Base-by-base conservation (phyloP, 2,888 invertebrate genomes). In the Petrolisthes manimaculis region DNA sequence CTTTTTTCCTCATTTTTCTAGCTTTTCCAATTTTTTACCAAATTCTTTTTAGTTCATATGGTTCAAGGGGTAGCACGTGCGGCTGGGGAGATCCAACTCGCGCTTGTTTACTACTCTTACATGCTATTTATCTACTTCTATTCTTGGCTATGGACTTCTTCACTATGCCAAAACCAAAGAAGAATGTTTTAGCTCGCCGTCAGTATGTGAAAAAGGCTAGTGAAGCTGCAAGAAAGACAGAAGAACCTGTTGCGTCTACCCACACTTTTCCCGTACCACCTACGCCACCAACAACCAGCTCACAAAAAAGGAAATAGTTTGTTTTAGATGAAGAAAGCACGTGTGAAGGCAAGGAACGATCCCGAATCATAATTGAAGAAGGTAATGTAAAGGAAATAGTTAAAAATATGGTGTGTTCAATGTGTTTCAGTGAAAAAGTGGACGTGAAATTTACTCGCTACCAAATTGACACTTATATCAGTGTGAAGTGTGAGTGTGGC, bases 401-500 rank as follows among this genome's bases (percentile, higher is more conserved):
- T 8, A 79, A 79, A n/a, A 79, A 79, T 12, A 51, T 77, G 77
- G 55, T 54, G 6, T 79, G 79, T 55, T 53, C 54, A 14, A 21
- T 3, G 2, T 79, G 79, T 79, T 14, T 55, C 4, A 55, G 79
- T 54, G 55, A 79, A 1, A 54, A 79, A n/a, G 53, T 79, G 55
- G 55, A 79, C 1, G 21, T 79, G 21, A 79, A 53, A 55, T 79
- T 79, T 79, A 79, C 55, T 4, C 55, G n/a, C 18, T 55, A 79
- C 79, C 79, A 79, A 53, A 79, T 54, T 18, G 79, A 79, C 24
- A 79, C 55, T n/a, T n/a, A n/a, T 55, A 24, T 54, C n/a, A n/a
- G 2, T 5, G 79, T 79, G 55, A 54, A 79, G 18, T 79, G 79
- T 55, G 79, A 79, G 55, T 54, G 55, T 79, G 79, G 79, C 4